Base-by-base conservation (phyloP, 2,888 invertebrate genomes). In the Dynastes tityus region DNA sequence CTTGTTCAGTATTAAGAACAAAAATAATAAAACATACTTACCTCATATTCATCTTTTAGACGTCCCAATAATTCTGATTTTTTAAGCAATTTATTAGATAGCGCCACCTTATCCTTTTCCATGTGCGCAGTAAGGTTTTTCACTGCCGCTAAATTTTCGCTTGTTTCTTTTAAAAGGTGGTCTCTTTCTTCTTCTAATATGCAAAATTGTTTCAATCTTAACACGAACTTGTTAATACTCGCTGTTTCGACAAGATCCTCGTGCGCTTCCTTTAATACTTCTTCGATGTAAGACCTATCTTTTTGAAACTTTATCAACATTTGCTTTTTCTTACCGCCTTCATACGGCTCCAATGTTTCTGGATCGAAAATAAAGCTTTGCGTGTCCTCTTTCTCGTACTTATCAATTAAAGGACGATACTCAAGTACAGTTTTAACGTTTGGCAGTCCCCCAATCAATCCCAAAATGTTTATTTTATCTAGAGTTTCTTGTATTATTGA, bases 41-140 rank as follows among this genome's bases (percentile, higher is more conserved):
- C 86, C 80, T 86, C 85, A 65, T 85, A 83, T 78, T 84, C 79
- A 80, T 87, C 87, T 82, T 86, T 86, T 40, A 86, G 80, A 74
- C 80, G 81, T n/a, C 86, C 87, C 76, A 84, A 84, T 73, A 82
- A 74, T 74, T 82, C 81, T 80, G 83, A 83, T 51, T 71, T 37
- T 37, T 64, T 73, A 29, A 73, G 71, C 11, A 78, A 16, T 40
- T 78, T 27, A 13, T 16, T 67, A 13, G 55, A n/a, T 45, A 77
- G 58, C 9, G 29, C n/a, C 45, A 51, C 37, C 53, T 71, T 79
- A 65, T 77, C 73, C 40, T 53, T 77, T 73, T 74, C 73, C 5
- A 79, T 37, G 40, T 73, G 40, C n/a, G 65, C 22, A 16, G 74
- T 73, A 2, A 79, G 45, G 29, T 27, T 70, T 55, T 76, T 64